Conservation (phyloP, 2,797 vertebrate species). For the Sciurus vulgaris region DNA sequence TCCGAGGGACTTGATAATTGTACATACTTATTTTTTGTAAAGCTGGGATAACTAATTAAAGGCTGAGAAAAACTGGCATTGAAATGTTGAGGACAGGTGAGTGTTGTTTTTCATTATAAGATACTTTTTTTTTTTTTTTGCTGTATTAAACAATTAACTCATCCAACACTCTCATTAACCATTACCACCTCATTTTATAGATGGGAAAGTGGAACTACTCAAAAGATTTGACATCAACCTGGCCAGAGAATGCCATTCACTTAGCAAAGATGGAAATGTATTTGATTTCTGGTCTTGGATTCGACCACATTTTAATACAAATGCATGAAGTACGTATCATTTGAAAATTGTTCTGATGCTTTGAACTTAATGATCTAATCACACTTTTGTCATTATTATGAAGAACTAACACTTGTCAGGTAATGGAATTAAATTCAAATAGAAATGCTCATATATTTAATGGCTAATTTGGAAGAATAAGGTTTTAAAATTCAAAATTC, state of each 20-base stretch:
- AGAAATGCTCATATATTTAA: conserved; percentile 83
- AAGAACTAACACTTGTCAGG: conserved; percentile 84
- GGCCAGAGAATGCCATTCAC: conserved; percentile 44
- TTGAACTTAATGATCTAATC: conserved; percentile 82
- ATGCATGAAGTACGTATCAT: conserved; percentile 5
- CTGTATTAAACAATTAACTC: conserved; percentile 53
- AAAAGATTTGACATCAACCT: neutral
- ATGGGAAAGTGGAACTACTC: conserved; percentile 55
- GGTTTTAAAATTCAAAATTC: conserved; percentile 86
- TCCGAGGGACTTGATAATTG: neutral
- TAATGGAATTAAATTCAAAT: conserved; percentile 86
- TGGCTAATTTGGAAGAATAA: conserved; percentile 81
- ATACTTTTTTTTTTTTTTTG: neutral
- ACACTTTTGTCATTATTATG: conserved; percentile 81
- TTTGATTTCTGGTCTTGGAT: conserved; percentile 9
- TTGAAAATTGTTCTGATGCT: conserved; percentile 68
- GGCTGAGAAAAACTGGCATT: neutral
- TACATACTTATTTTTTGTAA: conserved; percentile 22
- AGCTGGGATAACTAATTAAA: conserved; percentile 23
- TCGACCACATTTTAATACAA: conserved; percentile 57
- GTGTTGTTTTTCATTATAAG: neutral
- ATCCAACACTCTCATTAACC: conserved; percentile 2
- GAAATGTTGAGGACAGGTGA: neutral
- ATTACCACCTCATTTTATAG: conserved; percentile 61
- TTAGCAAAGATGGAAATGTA: conserved; percentile 19